Evolutionary conservation across 2,113 vertebrate species (phyloP), one percentile per base, ranked within the genome.

Genomic region (Equus quagga): DNA sequence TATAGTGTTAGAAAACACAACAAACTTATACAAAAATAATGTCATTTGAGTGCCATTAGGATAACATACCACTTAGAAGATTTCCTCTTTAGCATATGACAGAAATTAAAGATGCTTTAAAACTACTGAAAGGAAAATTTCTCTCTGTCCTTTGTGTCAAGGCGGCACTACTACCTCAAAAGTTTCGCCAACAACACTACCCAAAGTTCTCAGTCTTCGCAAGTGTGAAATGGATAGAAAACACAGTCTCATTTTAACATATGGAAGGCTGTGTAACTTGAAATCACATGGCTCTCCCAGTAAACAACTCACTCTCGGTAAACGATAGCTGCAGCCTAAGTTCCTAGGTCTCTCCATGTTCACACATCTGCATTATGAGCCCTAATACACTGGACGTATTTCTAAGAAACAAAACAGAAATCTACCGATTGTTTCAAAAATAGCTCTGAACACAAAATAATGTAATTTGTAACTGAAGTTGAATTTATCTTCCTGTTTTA

Each of bases 21-120:
- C 15, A 56, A 89, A 8, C 28, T 86, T 82, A 94, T 64, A 49
- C 1, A 75, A 87, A 96, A 96, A n/a, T 75, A 78, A 86, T 60
- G 46, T 65, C 70, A 90, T 49, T 49, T 56, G 62, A 85, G 3
- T 73, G 70, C 54, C 19, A 75, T 33, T 90, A 89, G 41, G 62
- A 64, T 75, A 94, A 76, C 11, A 69, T 8, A 56, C 14, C 12
- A 95, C 49, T 54, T 80, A 51, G 31, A 89, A 92, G 62, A 92
- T 28, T 62, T 65, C 36, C 28, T 62, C 54, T 92, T 81, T 72
- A 69, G 85, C 49, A 60, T 56, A 76, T 56, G 36, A 82, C 7
- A 86, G 80, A 89, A 95, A 85, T 70, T 75, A 89, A 84, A 82
- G 44, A 88, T 67, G 36, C 72, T 31, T 60, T 80, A 67, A 88